Evolutionary conservation across 2,113 vertebrate genomes (phyloP).

Genomic region (Limanda limanda): DNA sequence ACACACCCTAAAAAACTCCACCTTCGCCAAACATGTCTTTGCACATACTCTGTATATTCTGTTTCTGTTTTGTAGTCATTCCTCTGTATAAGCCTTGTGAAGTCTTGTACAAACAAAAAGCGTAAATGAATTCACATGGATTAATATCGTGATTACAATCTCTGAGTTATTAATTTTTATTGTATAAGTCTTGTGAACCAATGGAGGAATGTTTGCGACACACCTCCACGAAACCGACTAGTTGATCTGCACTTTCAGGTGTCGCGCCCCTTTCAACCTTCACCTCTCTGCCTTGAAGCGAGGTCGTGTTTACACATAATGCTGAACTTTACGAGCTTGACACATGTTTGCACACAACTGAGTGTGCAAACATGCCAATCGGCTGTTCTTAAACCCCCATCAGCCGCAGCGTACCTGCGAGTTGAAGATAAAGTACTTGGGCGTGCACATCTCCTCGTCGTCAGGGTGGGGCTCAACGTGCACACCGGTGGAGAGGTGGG

Average conservation of each 20-base stretch:
- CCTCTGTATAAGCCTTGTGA: not conserved
- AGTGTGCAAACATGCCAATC: no score
- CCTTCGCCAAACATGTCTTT: slow-evolving; percentile 39
- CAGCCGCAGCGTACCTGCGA: slow-evolving; percentile 85
- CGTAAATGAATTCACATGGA: no score
- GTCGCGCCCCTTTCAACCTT: not conserved
- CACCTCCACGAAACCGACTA: no score
- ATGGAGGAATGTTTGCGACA: no score
- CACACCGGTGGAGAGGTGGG: slow-evolving; percentile 71
- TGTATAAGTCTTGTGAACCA: no score
- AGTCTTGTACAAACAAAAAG: no score
- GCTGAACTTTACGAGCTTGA: not conserved
- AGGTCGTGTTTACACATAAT: not conserved
- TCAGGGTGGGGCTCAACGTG: slow-evolving; percentile 80
- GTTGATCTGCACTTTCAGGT: not conserved
- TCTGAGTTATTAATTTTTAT: no score
- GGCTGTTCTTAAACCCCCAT: slow-evolving; percentile 9
- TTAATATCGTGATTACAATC: no score
- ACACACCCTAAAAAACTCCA: slow-evolving; percentile 29
- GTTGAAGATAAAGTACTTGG: slow-evolving; percentile 96
- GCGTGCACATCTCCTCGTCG: slow-evolving; percentile 87
- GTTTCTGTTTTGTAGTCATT: not conserved
- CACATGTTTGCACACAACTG: not conserved
- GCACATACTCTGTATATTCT: slow-evolving; percentile 8
- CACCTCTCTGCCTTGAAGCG: not conserved